Evolutionary conservation across 1,140 invertebrate species (phyloP).

Genomic region (Oryctes rhinoceros): DNA sequence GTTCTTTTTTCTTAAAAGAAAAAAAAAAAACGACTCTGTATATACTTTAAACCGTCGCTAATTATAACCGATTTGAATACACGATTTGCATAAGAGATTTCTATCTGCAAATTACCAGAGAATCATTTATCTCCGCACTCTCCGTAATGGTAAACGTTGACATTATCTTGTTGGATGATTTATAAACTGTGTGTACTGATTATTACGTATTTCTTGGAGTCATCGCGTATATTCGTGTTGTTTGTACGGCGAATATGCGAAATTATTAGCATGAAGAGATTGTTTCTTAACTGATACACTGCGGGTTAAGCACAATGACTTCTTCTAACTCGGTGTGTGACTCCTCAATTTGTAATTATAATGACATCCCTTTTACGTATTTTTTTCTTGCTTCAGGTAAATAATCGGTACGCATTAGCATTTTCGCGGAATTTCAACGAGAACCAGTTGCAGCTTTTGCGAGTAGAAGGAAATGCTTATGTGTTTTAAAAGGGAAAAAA

Average conservation of each 20-base stretch:
- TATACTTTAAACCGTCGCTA: not conserved
- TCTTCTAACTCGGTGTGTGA: not conserved
- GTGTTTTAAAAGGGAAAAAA: too few species aligned
- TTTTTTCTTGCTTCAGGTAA: not conserved
- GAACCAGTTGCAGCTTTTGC: not conserved
- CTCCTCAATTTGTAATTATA: constrained; percentile 4
- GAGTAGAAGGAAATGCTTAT: not conserved
- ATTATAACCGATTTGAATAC: not conserved
- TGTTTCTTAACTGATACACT: not conserved
- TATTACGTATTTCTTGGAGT: not conserved
- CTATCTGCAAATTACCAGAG: not conserved
- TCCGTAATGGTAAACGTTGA: not conserved
- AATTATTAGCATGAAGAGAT: not conserved
- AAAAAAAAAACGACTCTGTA: not conserved
- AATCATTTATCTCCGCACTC: not conserved
- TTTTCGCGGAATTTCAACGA: not conserved
- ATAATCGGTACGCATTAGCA: not conserved
- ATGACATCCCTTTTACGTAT: not conserved
- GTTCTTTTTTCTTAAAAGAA: not conserved
- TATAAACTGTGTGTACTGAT: constrained; percentile 1
- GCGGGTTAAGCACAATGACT: not conserved
- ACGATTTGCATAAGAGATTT: not conserved
- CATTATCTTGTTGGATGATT: not conserved
- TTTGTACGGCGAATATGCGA: not conserved
- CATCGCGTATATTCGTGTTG: not conserved